Percentiles rank a stretch among this genome's conserved stretches.
phyloP scores from a whole-genome alignment of 2,797 vertebrate genomes.

The Cirrhinus molitorella region DNA sequence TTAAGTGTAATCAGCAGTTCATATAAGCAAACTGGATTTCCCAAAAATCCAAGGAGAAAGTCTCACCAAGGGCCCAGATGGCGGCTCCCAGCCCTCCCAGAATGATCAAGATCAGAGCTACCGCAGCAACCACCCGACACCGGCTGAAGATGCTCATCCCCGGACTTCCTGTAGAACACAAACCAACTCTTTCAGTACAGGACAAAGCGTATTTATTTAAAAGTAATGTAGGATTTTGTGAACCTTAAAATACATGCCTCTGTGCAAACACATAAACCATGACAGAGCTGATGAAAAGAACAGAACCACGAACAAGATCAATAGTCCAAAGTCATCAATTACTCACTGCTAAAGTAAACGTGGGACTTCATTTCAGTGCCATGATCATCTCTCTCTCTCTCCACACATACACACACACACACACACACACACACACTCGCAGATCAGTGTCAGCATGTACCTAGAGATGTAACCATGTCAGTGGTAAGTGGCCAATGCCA shows the following conservation, averaged over 20 bases:
- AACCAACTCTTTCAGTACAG: slow-evolving; percentile 34
- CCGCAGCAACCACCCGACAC: slow-evolving; percentile 76
- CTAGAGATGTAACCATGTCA: slow-evolving; percentile 31
- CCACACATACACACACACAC: not conserved
- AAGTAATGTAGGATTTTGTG: not conserved
- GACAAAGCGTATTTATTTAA: slow-evolving; percentile 1
- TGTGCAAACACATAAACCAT: slow-evolving; percentile 43
- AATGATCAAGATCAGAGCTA: slow-evolving; percentile 78
- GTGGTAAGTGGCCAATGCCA: slow-evolving; percentile 13
- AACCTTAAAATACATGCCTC: not conserved
- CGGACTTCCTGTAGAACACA: slow-evolving; percentile 78
- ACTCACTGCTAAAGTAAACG: slow-evolving; percentile 62
- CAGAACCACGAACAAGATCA: slow-evolving; percentile 56
- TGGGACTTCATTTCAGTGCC: slow-evolving; percentile 52
- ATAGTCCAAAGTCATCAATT: slow-evolving; percentile 67
- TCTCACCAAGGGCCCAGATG: slow-evolving; percentile 90
- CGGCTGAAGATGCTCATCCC: slow-evolving; percentile 77
- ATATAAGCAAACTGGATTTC: not conserved
- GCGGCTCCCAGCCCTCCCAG: slow-evolving; percentile 85
- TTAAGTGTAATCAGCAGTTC: not conserved
- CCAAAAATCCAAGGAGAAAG: not conserved
- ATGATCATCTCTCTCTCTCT: slow-evolving; percentile 34
- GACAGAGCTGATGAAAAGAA: slow-evolving; percentile 37
- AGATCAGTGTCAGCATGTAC: slow-evolving; percentile 46
- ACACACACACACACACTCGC: slow-evolving; percentile 30